Percentiles rank a stretch among this genome's conserved stretches.
Conservation (phyloP, 1,140 invertebrate genomes). For the Hyles euphorbiae region DNA sequence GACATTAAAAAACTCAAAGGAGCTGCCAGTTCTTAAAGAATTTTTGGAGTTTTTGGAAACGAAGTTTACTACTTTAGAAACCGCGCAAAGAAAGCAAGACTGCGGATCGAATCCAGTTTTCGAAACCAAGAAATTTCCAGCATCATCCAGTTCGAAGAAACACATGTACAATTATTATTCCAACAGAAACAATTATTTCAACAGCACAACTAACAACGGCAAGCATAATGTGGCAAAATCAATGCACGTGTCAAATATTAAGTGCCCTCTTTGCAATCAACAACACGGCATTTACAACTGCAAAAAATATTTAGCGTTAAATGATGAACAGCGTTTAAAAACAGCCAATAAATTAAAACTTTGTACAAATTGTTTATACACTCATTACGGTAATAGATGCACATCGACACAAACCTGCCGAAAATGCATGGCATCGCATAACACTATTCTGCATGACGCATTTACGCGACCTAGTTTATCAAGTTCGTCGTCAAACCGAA, state of each 20-base stretch:
- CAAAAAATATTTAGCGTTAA: conserved; percentile 12
- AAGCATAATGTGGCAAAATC: background rate
- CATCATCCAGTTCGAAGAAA: conserved; percentile 1
- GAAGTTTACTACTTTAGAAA: conserved; percentile 18
- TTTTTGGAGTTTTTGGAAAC: conserved; percentile 20
- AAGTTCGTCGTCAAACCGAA: background rate
- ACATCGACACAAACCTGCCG: conserved; percentile 14
- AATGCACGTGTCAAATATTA: background rate
- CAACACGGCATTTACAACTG: conserved; percentile 18
- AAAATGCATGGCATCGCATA: conserved; percentile 15
- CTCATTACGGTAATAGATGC: conserved; percentile 15
- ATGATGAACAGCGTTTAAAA: conserved; percentile 13
- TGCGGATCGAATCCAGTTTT: background rate
- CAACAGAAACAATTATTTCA: background rate
- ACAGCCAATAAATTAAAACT: conserved; percentile 9
- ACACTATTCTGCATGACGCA: conserved; percentile 19
- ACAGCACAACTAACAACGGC: background rate
- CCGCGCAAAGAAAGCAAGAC: conserved; percentile 6
- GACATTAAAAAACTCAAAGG: conserved; percentile 10
- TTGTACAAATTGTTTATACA: conserved; percentile 14
- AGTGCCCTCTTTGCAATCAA: conserved; percentile 17
- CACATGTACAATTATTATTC: background rate
- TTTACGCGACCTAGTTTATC: conserved; percentile 10
- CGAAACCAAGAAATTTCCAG: background rate
- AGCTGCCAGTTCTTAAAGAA: conserved; percentile 14